phyloP scores from a whole-genome alignment of 2,113 vertebrate species.

The Eclectus roratus region DNA sequence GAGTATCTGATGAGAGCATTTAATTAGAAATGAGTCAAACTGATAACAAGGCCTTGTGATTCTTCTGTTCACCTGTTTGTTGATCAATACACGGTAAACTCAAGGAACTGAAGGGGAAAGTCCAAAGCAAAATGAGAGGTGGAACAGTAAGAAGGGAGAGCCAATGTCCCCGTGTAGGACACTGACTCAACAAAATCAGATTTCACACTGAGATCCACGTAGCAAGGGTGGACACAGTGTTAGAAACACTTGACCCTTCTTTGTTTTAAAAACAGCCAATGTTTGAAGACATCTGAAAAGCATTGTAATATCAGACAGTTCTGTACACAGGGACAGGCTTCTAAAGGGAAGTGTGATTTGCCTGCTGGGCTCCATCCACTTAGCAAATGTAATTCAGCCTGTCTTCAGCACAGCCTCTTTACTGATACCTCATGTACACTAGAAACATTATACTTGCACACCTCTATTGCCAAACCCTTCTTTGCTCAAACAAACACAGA shows the following conservation, averaged over 20 bases:
- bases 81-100: neutral
- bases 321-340: neutral
- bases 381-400: neutral
- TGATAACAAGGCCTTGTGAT: neutral
- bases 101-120: neutral
- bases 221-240: neutral
- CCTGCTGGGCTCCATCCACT: neutral
- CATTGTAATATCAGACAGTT: neutral
- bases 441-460: neutral
- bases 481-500: neutral
- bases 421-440: neutral
- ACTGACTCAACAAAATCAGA: neutral
- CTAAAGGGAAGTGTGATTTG: neutral
- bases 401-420: neutral
- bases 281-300: conserved; percentile 19
- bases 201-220: neutral
- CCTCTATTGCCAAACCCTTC: neutral
- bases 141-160: neutral
- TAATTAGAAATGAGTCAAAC: neutral
- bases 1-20: neutral
- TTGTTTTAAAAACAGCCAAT: neutral
- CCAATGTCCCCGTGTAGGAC: neutral
- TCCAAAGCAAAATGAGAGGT: neutral
- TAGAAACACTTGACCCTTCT: neutral
- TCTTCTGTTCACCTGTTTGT: neutral